A percentile compares a stretch with the other conserved stretches of the same genome.
These are phyloP conservation scores for Phylloscopus trochilus DNA, from an alignment of 2,113 vertebrate species.

Conservation along the genomic window DNA sequence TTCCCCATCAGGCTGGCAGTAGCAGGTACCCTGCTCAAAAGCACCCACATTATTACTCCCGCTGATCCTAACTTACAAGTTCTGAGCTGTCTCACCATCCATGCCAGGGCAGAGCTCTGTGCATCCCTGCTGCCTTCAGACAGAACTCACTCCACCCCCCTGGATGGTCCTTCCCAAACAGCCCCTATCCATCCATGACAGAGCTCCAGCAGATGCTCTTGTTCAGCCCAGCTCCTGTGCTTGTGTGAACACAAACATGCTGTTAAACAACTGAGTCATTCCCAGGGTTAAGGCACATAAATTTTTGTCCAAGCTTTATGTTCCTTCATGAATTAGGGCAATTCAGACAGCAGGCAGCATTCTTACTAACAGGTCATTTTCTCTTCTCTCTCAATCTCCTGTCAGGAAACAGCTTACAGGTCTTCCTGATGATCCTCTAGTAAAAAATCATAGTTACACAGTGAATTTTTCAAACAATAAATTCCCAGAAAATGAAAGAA, in stretches of 20 bases:
- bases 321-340: slow-evolving; percentile 24
- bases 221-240: background rate
- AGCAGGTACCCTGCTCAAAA: background rate
- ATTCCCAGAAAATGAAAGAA: background rate
- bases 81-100: background rate
- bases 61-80: background rate
- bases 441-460: slow-evolving; percentile 8
- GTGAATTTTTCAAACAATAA: slow-evolving; percentile 6
- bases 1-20: background rate
- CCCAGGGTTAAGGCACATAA: background rate
- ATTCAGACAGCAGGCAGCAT: background rate
- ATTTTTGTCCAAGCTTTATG: slow-evolving; percentile 18
- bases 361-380: slow-evolving; percentile 38
- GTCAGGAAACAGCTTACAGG: slow-evolving; percentile 12
- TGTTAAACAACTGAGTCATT: slow-evolving; percentile 12
- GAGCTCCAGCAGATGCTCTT: rapidly evolving
- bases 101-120: background rate
- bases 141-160: background rate
- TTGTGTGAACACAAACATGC: background rate
- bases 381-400: slow-evolving; percentile 3
- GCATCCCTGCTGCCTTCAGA: background rate
- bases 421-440: background rate
- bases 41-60: background rate
- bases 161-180: background rate
- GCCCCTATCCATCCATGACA: background rate